phyloP scores from a whole-genome alignment of 2,797 vertebrate species.

The Rhinella marina region DNA sequence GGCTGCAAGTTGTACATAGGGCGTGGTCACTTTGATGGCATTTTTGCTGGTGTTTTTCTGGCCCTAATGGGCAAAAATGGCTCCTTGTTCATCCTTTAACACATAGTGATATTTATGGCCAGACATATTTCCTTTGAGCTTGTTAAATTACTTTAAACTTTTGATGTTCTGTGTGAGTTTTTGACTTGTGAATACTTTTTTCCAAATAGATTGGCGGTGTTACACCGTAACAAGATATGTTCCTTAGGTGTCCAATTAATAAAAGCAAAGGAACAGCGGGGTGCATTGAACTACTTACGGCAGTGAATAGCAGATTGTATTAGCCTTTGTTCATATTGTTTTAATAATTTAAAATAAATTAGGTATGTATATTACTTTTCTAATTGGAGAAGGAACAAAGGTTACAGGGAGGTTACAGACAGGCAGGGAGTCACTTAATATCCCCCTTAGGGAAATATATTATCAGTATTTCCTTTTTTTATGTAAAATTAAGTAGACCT shows the following conservation, averaged over 20 bases:
- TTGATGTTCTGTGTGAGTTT: conserved; percentile 32
- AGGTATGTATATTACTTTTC: background rate
- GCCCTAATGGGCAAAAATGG: background rate
- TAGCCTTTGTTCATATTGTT: conserved; percentile 3
- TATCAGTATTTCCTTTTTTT: background rate
- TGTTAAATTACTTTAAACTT: conserved; percentile 40
- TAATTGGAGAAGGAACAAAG: conserved; percentile 14
- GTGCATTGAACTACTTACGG: conserved; percentile 10
- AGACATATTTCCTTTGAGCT: background rate
- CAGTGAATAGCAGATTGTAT: background rate
- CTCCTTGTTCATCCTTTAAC: background rate
- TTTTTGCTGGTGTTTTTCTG: background rate
- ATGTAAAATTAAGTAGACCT: background rate
- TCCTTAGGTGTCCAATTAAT: conserved; percentile 56
- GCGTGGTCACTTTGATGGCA: no score
- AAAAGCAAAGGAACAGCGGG: conserved; percentile 28
- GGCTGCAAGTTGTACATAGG: no score
- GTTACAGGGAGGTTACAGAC: conserved; percentile 14
- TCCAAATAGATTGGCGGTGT: conserved; percentile 32
- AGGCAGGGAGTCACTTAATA: conserved; percentile 5
- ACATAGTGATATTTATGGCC: background rate
- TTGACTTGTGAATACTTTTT: conserved; percentile 37
- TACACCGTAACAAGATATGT: conserved; percentile 48
- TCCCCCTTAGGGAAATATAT: background rate
- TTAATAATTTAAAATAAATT: conserved; percentile 36